Evolutionary conservation across 2,113 vertebrate species (phyloP).

Genomic region (Ptilorrhoa leucosticta): DNA sequence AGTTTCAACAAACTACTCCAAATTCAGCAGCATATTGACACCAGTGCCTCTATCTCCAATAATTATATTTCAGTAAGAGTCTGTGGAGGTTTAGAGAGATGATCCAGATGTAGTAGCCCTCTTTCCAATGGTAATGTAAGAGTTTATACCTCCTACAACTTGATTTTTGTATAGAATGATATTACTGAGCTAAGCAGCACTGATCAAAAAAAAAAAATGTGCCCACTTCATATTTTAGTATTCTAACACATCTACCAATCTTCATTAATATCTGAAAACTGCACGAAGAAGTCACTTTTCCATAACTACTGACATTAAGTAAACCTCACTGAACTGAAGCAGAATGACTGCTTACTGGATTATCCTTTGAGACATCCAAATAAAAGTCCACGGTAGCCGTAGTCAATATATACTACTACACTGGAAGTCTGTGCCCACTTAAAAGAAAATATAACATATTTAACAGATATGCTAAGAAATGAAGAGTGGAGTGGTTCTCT

Average conservation of each 20-base stretch:
- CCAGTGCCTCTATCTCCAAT: not conserved
- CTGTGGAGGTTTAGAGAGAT: not conserved
- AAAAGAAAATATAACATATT: not conserved
- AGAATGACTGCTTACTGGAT: not conserved
- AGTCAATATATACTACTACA: not conserved
- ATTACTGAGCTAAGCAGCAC: not conserved
- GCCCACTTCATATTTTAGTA: not conserved
- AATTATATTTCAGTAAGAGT: not conserved
- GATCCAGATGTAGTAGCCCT: not conserved
- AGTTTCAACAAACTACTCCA: not conserved
- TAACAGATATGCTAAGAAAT: not conserved
- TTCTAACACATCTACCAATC: not conserved
- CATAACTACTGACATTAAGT: not conserved
- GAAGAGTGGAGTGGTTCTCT: not conserved
- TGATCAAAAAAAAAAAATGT: not conserved
- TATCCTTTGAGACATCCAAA: not conserved
- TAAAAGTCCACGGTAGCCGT: rapidly evolving
- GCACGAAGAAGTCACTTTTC: not conserved
- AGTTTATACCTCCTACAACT: not conserved
- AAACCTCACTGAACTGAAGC: not conserved
- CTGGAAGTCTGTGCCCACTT: not conserved
- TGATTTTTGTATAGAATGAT: not conserved
- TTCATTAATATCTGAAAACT: not conserved
- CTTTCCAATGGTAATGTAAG: not conserved
- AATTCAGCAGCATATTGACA: not conserved